Base-by-base conservation (phyloP, 2,888 invertebrate genomes). In the Idaea biselata region DNA sequence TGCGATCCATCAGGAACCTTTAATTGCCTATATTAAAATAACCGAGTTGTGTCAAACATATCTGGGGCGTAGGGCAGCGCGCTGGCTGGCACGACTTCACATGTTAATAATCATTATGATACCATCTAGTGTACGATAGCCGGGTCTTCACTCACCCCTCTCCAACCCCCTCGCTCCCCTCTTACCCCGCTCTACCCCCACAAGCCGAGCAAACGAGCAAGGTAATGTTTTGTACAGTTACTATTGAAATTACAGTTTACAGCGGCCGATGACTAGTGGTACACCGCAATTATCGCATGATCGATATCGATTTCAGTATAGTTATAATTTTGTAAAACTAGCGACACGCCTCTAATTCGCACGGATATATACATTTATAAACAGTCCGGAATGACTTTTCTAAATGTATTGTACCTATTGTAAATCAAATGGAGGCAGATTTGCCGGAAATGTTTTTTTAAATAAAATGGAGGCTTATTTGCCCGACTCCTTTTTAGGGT, bases 81-180 rank as follows among this genome's bases (percentile, higher is more conserved):
- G 81, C 87, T 79, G 85, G 87, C 89, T 87, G 89, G 93, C 77
- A 91, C 89, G 82, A 83, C 82, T 84, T 88, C 89, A 91, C 92
- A 91, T 91, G 91, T 92, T 91, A 91, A 91, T 92, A 91, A 91
- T 91, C 91, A 89, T 91, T 90, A 89, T 91, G 91, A 91, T 92
- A 91, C 84, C 86, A 91, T 91, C 91, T 89, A 91, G 90, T 90
- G 86, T 89, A 87, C 91, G 89, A 89, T 89, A 88, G 89, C 86
- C 83, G 76, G 76, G 80, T 75, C 81, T 81, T 79, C 76, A 81
- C 83, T 79, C 81, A 73, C 77, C 74, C 76, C 71, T 73, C 77
- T 57, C 64, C 68, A 64, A 60, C 62, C 25, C 62, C 62, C 44
- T 65, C 67, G 63, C 62, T 75, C 81, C 80, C 79, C 76, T 81